These are phyloP conservation scores for Pseudochromis fuscus DNA, from an alignment of 2,797 vertebrate species.

Conservation along the genomic window DNA sequence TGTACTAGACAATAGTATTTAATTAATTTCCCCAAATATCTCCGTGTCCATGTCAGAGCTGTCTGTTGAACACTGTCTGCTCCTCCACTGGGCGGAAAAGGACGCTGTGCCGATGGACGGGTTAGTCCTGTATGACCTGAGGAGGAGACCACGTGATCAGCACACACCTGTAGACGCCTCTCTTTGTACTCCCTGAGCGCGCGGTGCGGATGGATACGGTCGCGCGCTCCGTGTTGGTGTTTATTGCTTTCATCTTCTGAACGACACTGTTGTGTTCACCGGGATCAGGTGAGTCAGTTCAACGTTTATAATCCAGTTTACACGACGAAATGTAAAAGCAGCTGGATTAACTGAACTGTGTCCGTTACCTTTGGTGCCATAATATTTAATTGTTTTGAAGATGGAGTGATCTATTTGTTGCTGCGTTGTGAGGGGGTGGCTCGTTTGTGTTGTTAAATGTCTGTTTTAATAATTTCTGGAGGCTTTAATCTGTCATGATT, in stretches of 20 bases:
- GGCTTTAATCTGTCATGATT: too few species aligned
- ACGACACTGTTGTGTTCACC: neutral
- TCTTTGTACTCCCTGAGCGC: neutral
- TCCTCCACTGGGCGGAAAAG: too few species aligned
- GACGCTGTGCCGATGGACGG: constrained; percentile 47
- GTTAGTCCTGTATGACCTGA: constrained; percentile 49
- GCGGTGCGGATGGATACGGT: neutral
- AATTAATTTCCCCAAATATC: too few species aligned
- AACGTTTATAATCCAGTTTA: fast-evolving
- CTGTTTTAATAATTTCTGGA: too few species aligned
- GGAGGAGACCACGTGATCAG: constrained; percentile 30
- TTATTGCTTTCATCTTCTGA: neutral
- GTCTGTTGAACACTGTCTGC: too few species aligned
- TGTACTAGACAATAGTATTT: too few species aligned
- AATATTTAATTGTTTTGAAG: too few species aligned
- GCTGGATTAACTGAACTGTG: neutral
- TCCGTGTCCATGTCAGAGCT: too few species aligned
- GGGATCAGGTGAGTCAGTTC: constrained; percentile 28
- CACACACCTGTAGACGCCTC: constrained; percentile 38
- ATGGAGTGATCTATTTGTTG: too few species aligned
- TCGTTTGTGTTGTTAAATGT: too few species aligned
- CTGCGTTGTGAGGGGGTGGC: too few species aligned
- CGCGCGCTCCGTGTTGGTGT: constrained; percentile 8
- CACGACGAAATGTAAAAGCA: neutral
- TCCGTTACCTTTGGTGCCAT: too few species aligned